Evolutionary conservation across 2,888 invertebrate genomes (phyloP), one percentile per base, ranked within the genome.

Genomic region (Celastrina argiolus): DNA sequence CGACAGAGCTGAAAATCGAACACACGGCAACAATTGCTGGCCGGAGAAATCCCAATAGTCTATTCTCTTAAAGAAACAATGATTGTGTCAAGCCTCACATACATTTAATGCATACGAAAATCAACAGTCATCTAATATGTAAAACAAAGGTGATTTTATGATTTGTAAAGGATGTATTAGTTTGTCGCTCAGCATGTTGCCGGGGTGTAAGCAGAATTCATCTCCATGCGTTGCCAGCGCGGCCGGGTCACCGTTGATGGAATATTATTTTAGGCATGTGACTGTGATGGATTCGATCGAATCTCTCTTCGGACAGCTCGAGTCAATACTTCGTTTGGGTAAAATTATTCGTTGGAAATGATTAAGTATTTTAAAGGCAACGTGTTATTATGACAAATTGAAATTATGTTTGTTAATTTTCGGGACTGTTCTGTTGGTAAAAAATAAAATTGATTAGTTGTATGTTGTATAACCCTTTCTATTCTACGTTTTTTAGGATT

Each of bases 251-350:
- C 76, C 64, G 69, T 68, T 82, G 84, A 85, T 81, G 80, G 78
- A 81, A 80, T 80, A 84, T 88, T 84, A 85, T 87, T 87, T 88
- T 82, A 82, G 80, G 84, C 79, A 81, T 85, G 81, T 85, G 89
- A 90, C 88, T 85, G 85, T 88, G 89, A 91, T 91, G 81, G 89
- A 90, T 90, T 84, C 77, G 83, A 85, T 87, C 79, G 80, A 80
- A 84, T 87, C 85, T 84, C 75, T 81, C 80, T 81, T 82, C 74
- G 72, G 88, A 90, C 88, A 83, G 82, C 78, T 76, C 76, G 74
- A 79, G 81, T 83, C 84, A 84, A 83, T 83, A 81, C 81, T 65
- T 59, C 58, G 65, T 65, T 65, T 65, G 65, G 34, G 39, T 59
- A 31, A 26, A 65, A 65, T 59, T 56, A 65, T 58, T 65, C 42